These are phyloP conservation scores for Varanus salvator DNA, from an alignment of 2,113 vertebrate species.

Conservation along the genomic window DNA sequence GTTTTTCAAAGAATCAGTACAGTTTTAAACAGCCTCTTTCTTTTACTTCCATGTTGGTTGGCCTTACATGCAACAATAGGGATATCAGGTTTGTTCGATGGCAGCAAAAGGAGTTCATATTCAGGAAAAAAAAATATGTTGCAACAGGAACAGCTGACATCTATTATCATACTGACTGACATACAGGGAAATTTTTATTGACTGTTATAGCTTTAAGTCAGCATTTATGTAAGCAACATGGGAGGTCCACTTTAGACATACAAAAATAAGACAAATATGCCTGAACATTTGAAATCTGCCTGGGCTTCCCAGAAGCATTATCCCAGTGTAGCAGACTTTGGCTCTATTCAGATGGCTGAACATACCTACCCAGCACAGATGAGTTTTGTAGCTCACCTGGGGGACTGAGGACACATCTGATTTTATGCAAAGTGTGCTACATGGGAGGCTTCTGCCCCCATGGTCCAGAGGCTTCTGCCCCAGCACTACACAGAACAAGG, in stretches of 20 bases:
- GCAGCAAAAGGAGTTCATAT: constrained; percentile 34
- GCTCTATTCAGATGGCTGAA: too few species aligned
- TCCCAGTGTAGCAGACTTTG: background rate
- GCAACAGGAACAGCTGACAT: constrained; percentile 13
- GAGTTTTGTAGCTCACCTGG: background rate
- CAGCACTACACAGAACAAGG: too few species aligned
- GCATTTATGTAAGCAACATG: background rate
- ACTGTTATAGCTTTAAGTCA: background rate
- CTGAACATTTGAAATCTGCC: background rate
- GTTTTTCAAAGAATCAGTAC: background rate
- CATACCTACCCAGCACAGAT: background rate
- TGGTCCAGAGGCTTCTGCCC: background rate
- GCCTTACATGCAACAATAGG: background rate
- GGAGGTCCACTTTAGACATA: constrained; percentile 9
- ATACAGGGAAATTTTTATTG: background rate
- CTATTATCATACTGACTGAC: background rate
- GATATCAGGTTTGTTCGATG: constrained; percentile 28
- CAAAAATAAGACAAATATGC: constrained; percentile 1
- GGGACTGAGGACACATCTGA: background rate
- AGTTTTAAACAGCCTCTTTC: constrained; percentile 2
- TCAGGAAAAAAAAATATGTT: background rate
- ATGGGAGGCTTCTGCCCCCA: too few species aligned
- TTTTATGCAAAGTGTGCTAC: background rate
- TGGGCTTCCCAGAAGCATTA: background rate
- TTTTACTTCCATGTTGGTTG: background rate